phyloP scores from a whole-genome alignment of 2,888 invertebrate genomes.

The Thyatira batis region DNA sequence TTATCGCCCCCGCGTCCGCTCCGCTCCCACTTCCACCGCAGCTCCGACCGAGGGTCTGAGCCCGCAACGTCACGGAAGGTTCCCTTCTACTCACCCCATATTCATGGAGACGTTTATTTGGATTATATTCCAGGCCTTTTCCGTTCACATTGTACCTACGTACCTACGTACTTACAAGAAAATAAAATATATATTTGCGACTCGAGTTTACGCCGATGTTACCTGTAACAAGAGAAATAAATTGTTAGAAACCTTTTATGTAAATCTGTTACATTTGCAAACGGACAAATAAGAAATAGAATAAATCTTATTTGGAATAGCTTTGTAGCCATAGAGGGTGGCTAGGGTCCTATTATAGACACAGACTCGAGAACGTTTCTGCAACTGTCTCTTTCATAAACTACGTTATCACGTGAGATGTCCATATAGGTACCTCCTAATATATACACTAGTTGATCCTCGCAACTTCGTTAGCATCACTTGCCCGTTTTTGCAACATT shows the following conservation, averaged over 20 bases:
- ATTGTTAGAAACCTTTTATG: slow-evolving; percentile 11
- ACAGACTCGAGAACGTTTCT: too few relatives aligned
- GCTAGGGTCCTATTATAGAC: too few relatives aligned
- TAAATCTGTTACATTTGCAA: neutral
- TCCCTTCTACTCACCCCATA: slow-evolving; percentile 24
- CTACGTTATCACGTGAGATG: too few relatives aligned
- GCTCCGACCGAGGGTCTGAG: neutral
- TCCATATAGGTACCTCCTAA: too few relatives aligned
- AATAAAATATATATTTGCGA: neutral
- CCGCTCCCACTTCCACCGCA: neutral
- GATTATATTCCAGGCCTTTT: slow-evolving; percentile 21
- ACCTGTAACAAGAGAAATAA: slow-evolving; percentile 19
- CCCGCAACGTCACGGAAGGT: slow-evolving; percentile 18
- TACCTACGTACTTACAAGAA: neutral
- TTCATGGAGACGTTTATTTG: slow-evolving; percentile 30
- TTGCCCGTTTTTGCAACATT: too few relatives aligned
- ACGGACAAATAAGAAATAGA: neutral
- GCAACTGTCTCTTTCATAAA: too few relatives aligned
- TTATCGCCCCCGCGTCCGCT: neutral
- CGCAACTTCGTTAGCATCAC: too few relatives aligned
- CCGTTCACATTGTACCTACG: neutral
- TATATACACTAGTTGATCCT: too few relatives aligned
- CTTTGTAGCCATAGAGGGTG: too few relatives aligned
- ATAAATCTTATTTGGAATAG: neutral
- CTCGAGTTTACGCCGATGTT: slow-evolving; percentile 8